Evolutionary conservation across 2,797 vertebrate genomes (phyloP).

Genomic region (Lerista edwardsae): DNA sequence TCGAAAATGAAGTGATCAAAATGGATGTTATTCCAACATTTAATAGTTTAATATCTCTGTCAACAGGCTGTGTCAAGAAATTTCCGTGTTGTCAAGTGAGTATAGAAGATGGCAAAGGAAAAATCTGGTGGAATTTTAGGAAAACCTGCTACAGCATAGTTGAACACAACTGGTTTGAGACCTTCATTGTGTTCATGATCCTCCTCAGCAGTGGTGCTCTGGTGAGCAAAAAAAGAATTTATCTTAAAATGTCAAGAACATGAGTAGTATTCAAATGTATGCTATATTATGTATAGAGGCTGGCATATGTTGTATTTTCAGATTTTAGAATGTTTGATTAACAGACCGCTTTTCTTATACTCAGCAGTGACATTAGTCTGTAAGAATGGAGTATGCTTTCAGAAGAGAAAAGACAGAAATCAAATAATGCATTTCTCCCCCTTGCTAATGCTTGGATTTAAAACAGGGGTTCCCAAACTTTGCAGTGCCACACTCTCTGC

Average conservation of each 20-base stretch:
- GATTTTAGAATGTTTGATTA: background rate
- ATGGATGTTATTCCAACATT: slow-evolving; percentile 21
- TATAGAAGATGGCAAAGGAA: slow-evolving; percentile 88
- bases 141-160: slow-evolving; percentile 95
- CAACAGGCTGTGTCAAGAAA: slow-evolving; percentile 85
- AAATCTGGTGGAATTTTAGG: slow-evolving; percentile 93
- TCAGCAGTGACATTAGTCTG: background rate
- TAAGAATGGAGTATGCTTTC: background rate
- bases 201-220: slow-evolving; percentile 95
- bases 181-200: slow-evolving; percentile 99
- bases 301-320: background rate
- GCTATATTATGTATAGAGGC: background rate
- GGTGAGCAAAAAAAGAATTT: slow-evolving; percentile 77
- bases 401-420: background rate
- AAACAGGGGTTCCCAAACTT: too few species aligned
- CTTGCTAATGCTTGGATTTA: background rate
- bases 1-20: background rate
- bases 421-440: too few species aligned
- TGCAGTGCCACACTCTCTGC: too few species aligned
- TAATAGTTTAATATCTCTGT: slow-evolving; percentile 50
- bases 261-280: background rate
- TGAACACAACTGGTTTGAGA: slow-evolving; percentile 99
- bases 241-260: background rate
- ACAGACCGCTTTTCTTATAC: background rate
- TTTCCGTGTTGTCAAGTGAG: slow-evolving; percentile 91